Evolutionary conservation across 2,888 invertebrate genomes (phyloP).

Genomic region (Euplagia quadripunctaria): DNA sequence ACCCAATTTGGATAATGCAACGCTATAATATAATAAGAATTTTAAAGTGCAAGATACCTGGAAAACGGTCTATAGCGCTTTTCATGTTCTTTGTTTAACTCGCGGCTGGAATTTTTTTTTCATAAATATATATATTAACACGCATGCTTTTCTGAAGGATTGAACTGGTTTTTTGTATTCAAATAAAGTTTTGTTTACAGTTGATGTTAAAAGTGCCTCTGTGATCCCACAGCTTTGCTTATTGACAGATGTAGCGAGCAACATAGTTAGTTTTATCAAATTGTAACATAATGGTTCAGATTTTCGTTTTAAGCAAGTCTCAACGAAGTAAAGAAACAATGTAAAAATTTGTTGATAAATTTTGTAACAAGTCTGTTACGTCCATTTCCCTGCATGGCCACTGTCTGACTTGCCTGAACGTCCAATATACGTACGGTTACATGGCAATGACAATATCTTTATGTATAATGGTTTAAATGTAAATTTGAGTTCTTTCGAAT

Average conservation of each 20-base stretch:
- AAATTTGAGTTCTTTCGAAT: background rate
- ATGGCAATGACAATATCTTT: background rate
- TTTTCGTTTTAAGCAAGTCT: background rate
- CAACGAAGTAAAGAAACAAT: background rate
- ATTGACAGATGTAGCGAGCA: background rate
- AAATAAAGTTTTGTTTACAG: background rate
- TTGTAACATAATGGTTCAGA: background rate
- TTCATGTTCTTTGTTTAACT: slow-evolving; percentile 1
- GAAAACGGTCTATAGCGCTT: slow-evolving; percentile 8
- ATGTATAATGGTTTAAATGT: no score
- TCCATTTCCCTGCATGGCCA: background rate
- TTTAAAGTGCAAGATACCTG: background rate
- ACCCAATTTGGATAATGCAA: background rate
- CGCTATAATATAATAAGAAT: no score
- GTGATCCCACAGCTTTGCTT: background rate
- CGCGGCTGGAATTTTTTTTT: slow-evolving; percentile 10
- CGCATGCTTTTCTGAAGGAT: slow-evolving; percentile 17
- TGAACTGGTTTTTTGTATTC: slow-evolving; percentile 8
- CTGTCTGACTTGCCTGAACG: no score
- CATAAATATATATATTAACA: background rate
- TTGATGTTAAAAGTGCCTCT: background rate
- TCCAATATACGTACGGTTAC: no score
- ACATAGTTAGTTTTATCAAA: background rate
- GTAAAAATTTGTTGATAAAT: background rate
- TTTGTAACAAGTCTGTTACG: background rate